A percentile compares a stretch with the other conserved stretches of the same genome.
Conservation (phyloP, 2,888 invertebrate genomes). For the Caenorhabditis sp. region DNA sequence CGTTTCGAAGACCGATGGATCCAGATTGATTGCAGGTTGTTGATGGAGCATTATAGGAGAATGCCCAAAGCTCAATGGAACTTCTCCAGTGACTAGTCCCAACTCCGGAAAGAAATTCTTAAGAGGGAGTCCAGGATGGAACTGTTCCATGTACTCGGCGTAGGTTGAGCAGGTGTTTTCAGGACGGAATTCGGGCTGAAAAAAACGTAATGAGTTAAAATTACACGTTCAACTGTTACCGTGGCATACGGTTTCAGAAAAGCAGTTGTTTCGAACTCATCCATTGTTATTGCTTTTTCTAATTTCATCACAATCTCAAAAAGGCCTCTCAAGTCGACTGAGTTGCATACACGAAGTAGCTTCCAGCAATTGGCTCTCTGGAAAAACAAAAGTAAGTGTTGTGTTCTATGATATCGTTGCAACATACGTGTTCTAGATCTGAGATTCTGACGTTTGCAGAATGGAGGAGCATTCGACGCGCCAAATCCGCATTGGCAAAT, state of each 20-base stretch:
- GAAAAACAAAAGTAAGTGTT: not conserved
- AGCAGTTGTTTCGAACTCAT: not conserved
- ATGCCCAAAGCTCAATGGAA: too few relatives aligned
- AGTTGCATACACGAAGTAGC: not conserved
- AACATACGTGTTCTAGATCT: not conserved
- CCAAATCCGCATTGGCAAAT: not conserved
- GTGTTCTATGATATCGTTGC: not conserved
- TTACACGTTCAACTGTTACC: not conserved
- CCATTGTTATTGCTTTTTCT: not conserved
- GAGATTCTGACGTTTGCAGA: not conserved
- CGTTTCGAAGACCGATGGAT: not conserved
- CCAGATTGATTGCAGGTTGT: too few relatives aligned
- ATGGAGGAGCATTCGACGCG: not conserved
- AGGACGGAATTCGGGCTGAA: too few relatives aligned
- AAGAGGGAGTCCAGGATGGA: not conserved
- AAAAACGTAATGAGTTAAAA: too few relatives aligned
- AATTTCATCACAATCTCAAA: not conserved
- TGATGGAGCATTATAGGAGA: not conserved
- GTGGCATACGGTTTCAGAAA: not conserved
- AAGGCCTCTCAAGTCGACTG: not conserved
- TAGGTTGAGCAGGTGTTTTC: not conserved
- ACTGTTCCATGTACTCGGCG: not conserved
- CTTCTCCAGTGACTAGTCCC: not conserved
- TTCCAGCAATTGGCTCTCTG: not conserved
- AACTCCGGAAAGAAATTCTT: constrained; percentile 11